A percentile compares a stretch with the other conserved stretches of the same genome.
Conservation (phyloP, 1,140 invertebrate genomes). For the Vanessa tameamea region DNA sequence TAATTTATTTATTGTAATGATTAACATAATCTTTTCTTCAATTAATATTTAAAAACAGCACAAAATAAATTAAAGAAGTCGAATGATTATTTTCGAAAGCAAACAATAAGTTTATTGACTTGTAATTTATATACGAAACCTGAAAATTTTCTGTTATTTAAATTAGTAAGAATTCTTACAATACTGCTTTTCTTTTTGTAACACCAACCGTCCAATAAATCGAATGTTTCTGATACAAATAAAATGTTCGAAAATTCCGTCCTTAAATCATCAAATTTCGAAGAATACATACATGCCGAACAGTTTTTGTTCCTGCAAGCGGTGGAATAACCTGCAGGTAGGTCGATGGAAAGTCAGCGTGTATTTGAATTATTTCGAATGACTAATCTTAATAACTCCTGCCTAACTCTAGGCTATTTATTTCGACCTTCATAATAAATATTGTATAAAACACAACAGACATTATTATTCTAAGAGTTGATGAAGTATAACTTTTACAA, state of each 20-base stretch:
- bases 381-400: conserved; percentile 44
- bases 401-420: conserved; percentile 14
- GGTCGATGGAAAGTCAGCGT: conserved; percentile 68
- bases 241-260: neutral
- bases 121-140: too few relatives aligned
- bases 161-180: neutral
- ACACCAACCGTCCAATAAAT: neutral
- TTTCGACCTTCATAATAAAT: conserved; percentile 14
- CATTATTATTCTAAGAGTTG: conserved; percentile 15
- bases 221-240: conserved; percentile 13
- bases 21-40: too few relatives aligned
- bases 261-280: conserved; percentile 32
- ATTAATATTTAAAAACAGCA: too few relatives aligned
- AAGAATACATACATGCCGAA: conserved; percentile 55
- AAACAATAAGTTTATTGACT: too few relatives aligned
- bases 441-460: neutral
- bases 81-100: too few relatives aligned
- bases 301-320: conserved; percentile 61
- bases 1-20: too few relatives aligned
- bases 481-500: conserved; percentile 24
- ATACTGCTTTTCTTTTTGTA: neutral
- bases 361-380: conserved; percentile 49
- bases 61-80: too few relatives aligned
- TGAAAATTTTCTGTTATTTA: too few relatives aligned
- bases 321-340: conserved; percentile 72